Conservation (phyloP, 1,140 invertebrate genomes). For the Calycopis cecrops region DNA sequence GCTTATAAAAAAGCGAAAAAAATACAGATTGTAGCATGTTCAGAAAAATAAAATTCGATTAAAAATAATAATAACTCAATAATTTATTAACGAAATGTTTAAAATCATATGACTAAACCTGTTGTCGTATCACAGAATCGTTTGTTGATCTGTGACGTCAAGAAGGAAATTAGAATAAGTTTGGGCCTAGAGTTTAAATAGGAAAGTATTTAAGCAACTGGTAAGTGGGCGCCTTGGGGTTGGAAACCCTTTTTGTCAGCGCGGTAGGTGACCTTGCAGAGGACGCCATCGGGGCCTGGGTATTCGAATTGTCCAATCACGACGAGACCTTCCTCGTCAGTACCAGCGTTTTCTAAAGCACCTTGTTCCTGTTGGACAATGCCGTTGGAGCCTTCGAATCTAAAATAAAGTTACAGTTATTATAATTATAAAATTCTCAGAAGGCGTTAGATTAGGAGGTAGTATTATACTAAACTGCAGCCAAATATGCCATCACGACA, state of each 20-base stretch:
- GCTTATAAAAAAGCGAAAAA: no score
- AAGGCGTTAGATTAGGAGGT: no score
- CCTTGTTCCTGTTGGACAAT: conserved; percentile 75
- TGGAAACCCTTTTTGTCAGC: conserved; percentile 76
- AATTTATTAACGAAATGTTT: conserved; percentile 51
- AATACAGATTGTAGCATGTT: no score
- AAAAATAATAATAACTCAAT: conserved; percentile 48
- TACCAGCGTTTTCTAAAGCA: conserved; percentile 73
- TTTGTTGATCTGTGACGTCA: conserved; percentile 36
- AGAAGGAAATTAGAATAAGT: conserved; percentile 18
- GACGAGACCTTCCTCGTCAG: conserved; percentile 77
- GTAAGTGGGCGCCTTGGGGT: conserved; percentile 79
- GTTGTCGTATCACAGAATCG: conserved; percentile 21
- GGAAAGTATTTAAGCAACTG: conserved; percentile 24
- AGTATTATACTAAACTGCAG: no score
- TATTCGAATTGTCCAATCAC: conserved; percentile 78
- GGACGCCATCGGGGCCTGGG: conserved; percentile 79
- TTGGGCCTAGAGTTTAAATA: conserved; percentile 36
- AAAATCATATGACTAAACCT: conserved; percentile 59
- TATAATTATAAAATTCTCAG: no score
- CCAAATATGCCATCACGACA: no score
- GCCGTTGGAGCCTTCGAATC: conserved; percentile 79
- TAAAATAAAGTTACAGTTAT: conserved; percentile 31
- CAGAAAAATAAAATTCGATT: conserved; percentile 1
- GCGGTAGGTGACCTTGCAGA: conserved; percentile 79